Percentiles rank a stretch among this genome's conserved stretches.
Evolutionary conservation across 2,797 vertebrate genomes (phyloP).

Genomic region (Malurus leucopterus): DNA sequence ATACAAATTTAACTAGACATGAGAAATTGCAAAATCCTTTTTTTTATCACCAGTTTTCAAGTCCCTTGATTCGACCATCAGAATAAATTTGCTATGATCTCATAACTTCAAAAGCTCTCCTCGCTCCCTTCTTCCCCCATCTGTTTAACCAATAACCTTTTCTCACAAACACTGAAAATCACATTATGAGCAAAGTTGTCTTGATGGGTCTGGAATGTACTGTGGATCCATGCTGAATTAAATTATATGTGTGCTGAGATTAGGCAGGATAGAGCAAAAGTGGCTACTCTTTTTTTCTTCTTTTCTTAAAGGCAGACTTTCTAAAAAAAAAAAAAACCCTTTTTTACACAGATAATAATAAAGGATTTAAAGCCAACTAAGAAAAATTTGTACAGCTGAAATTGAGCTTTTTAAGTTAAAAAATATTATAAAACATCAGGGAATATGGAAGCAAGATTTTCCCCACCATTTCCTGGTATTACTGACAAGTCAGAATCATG

Average conservation of each 20-base stretch:
- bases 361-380: not conserved
- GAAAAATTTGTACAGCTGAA: not conserved
- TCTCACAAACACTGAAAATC: constrained; percentile 41
- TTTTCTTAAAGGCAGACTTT: not conserved
- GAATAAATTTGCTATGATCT: constrained; percentile 40
- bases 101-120: constrained; percentile 35
- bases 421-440: not conserved
- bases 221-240: not conserved
- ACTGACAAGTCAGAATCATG: not conserved
- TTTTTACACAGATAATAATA: not conserved
- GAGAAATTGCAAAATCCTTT: constrained; percentile 21
- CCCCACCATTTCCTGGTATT: not conserved
- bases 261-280: not conserved
- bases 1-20: constrained; percentile 32
- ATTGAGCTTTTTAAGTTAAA: not conserved
- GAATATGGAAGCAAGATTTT: not conserved
- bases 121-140: not conserved
- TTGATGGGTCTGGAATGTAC: not conserved
- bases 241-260: not conserved
- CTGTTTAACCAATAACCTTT: constrained; percentile 39
- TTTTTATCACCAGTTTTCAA: not conserved
- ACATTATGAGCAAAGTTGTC: not conserved
- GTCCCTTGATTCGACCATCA: constrained; percentile 10
- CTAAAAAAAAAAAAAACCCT: not conserved
- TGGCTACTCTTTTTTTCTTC: not conserved